These are phyloP conservation scores for Aspidoscelis tigris DNA, from an alignment of 2,113 vertebrate species.

Conservation along the genomic window DNA sequence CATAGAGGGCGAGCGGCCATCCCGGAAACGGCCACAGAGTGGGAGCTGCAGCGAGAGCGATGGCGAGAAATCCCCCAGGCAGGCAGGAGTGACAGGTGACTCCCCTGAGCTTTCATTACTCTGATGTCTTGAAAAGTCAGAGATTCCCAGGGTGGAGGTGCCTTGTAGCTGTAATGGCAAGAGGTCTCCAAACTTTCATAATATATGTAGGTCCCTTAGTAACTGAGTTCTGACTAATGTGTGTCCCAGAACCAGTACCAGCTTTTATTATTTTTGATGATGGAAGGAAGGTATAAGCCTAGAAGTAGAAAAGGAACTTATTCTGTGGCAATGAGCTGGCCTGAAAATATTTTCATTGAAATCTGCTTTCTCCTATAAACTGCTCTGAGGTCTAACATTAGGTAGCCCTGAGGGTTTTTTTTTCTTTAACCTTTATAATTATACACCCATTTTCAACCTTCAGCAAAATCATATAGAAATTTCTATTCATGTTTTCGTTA, in stretches of 20 bases:
- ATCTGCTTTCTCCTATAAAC: not conserved
- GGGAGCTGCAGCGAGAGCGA: constrained; percentile 75
- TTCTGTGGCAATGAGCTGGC: not conserved
- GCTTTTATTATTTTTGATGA: not conserved
- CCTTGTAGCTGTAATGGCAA: not conserved
- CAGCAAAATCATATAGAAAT: not conserved
- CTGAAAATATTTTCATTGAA: too few species aligned
- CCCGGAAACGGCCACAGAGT: constrained; percentile 72
- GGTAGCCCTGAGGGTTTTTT: not conserved
- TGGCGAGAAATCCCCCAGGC: constrained; percentile 78
- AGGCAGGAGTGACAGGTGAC: constrained; percentile 81
- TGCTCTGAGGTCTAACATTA: not conserved
- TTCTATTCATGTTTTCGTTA: not conserved
- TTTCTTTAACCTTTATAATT: not conserved
- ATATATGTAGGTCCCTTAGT: not conserved
- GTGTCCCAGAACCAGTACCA: not conserved
- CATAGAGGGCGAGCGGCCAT: constrained; percentile 60
- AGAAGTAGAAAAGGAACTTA: not conserved
- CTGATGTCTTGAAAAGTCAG: constrained; percentile 26
- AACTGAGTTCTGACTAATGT: constrained; percentile 16
- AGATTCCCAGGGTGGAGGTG: constrained; percentile 8
- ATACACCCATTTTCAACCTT: not conserved
- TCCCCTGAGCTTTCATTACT: constrained; percentile 50
- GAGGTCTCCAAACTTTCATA: not conserved
- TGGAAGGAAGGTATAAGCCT: not conserved